phyloP scores from a whole-genome alignment of 2,797 vertebrate genomes.

The Carduelis carduelis region DNA sequence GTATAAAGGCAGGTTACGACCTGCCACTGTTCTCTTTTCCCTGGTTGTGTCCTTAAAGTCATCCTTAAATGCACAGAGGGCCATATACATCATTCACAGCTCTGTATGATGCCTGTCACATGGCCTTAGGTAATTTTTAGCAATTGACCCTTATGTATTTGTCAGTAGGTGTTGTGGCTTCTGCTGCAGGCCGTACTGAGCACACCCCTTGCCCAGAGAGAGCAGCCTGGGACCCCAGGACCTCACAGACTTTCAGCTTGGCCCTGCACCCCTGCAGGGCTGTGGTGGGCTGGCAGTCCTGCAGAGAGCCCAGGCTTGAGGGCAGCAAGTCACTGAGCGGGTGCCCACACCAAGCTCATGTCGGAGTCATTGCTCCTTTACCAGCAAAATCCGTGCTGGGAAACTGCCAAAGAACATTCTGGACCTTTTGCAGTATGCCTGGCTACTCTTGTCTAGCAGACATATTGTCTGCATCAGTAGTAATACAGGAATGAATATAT shows the following conservation, averaged over 20 bases:
- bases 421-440: not conserved
- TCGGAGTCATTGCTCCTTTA: not conserved
- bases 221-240: not conserved
- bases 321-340: accelerated
- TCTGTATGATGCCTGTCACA: not conserved
- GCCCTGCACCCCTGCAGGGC: not conserved
- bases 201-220: not conserved
- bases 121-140: not conserved
- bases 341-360: not conserved
- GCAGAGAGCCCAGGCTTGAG: not conserved
- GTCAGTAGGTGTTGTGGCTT: not conserved
- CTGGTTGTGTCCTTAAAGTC: not conserved
- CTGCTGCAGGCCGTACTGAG: not conserved
- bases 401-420: not conserved
- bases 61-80: not conserved
- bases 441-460: not conserved
- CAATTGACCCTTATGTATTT: not conserved
- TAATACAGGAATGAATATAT: not conserved
- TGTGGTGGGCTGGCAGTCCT: not conserved
- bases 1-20: not conserved
- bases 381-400: not conserved
- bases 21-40: not conserved
- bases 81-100: not conserved
- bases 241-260: not conserved
- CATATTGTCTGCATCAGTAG: not conserved